A percentile compares a stretch with the other conserved stretches of the same genome.
Evolutionary conservation across 2,888 invertebrate genomes (phyloP).

Genomic region (Abrostola tripartita): DNA sequence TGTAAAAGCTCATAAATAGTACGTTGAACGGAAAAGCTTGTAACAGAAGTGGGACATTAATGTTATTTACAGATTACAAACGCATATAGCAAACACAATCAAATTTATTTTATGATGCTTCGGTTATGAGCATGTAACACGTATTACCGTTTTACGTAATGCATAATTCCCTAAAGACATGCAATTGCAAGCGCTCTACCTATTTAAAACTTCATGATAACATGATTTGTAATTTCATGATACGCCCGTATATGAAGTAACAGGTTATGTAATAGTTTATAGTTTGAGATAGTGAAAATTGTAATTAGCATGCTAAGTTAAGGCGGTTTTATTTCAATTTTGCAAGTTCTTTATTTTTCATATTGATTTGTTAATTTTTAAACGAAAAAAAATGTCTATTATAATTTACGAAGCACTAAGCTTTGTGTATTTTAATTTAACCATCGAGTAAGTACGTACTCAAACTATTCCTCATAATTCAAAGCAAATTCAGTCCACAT

Average conservation of each 20-base stretch:
- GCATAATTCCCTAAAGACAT: conserved; percentile 73
- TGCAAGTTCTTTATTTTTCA: conserved; percentile 16
- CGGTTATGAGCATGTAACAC: conserved; percentile 55
- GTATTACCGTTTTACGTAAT: conserved; percentile 64
- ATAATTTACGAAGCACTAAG: too few species aligned
- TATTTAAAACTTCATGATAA: conserved; percentile 64
- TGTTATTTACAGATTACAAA: conserved; percentile 49
- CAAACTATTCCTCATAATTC: too few species aligned
- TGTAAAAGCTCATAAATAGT: conserved; percentile 19
- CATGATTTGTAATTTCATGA: conserved; percentile 72
- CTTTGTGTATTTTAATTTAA: conserved; percentile 3
- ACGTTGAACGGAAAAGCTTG: conserved; percentile 37
- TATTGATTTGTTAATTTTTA: too few species aligned
- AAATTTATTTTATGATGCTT: conserved; percentile 55
- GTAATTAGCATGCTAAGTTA: conserved; percentile 63
- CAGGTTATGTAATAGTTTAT: conserved; percentile 59
- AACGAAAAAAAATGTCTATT: too few species aligned
- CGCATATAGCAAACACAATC: conserved; percentile 44
- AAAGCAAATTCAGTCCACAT: too few species aligned
- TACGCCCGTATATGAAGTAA: conserved; percentile 63
- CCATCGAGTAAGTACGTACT: not conserved
- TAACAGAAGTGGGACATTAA: conserved; percentile 47
- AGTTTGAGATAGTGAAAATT: conserved; percentile 66
- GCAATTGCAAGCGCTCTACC: conserved; percentile 64
- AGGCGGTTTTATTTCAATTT: conserved; percentile 30